A percentile compares a stretch with the other conserved stretches of the same genome.
These are phyloP conservation scores for Cichlasoma orientale DNA, from an alignment of 2,797 vertebrate genomes.

Conservation along the genomic window DNA sequence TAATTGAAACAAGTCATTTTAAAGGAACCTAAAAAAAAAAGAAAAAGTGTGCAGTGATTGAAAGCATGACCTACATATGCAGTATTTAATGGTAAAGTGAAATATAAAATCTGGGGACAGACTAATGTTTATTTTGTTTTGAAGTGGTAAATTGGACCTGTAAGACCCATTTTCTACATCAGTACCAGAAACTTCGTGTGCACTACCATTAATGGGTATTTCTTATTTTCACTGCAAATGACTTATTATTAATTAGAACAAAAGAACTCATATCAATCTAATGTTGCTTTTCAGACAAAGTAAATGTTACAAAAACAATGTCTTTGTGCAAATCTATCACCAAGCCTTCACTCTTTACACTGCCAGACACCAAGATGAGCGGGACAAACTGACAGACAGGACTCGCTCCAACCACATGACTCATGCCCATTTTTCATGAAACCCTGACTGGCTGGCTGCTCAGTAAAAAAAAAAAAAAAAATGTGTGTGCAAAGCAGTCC, in stretches of 20 bases:
- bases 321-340: slow-evolving; percentile 2
- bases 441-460: slow-evolving; percentile 9
- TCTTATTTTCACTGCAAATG: no score
- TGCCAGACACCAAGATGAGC: slow-evolving; percentile 10
- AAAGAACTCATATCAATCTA: slow-evolving; percentile 14
- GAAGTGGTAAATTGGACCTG: no score
- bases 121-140: no score
- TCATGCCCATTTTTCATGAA: neutral
- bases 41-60: no score
- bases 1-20: neutral
- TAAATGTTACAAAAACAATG: neutral
- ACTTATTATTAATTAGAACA: neutral
- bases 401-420: neutral
- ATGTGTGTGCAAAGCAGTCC: slow-evolving; percentile 49
- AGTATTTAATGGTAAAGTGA: no score
- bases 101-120: no score
- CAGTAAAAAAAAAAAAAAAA: slow-evolving; percentile 14
- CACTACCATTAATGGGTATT: no score
- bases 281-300: slow-evolving; percentile 21
- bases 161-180: no score
- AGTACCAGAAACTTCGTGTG: no score
- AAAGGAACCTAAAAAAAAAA: no score
- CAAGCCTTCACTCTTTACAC: neutral
- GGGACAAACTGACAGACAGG: slow-evolving; percentile 10
- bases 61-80: no score